phyloP scores from a whole-genome alignment of 2,113 vertebrate genomes.

The Saccopteryx bilineata region DNA sequence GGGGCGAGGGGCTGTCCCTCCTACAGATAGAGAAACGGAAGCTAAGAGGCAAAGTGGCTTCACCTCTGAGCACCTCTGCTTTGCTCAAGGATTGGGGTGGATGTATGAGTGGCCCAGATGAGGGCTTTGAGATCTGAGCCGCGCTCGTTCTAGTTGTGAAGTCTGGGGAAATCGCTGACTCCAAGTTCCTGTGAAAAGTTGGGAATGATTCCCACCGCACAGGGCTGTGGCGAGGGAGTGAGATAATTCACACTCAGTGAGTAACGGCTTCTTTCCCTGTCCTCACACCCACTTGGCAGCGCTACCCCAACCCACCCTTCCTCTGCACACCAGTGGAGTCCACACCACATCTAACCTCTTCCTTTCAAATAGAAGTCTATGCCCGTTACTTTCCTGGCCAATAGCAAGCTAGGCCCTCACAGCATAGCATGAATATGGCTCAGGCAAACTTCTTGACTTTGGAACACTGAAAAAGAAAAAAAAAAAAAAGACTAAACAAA shows the following conservation, averaged over 20 bases:
- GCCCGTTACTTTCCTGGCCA: not conserved
- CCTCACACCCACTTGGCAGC: not conserved
- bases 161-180: not conserved
- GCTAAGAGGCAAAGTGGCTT: not conserved
- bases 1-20: not conserved
- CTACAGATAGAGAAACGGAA: not conserved
- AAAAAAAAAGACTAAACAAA: no score
- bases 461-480: not conserved
- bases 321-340: not conserved
- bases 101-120: fast-evolving
- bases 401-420: not conserved
- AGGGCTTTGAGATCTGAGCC: not conserved
- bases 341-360: not conserved
- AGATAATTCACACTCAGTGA: not conserved
- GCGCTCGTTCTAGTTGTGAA: slow-evolving; percentile 2
- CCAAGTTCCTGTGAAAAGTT: not conserved
- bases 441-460: not conserved
- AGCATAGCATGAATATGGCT: not conserved
- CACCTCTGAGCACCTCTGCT: not conserved
- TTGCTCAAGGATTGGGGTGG: not conserved
- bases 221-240: not conserved
- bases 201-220: not conserved
- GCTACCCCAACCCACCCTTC: not conserved
- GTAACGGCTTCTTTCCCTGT: not conserved
- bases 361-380: not conserved